phyloP scores from a whole-genome alignment of 2,797 vertebrate genomes.

The Macropodus opercularis region DNA sequence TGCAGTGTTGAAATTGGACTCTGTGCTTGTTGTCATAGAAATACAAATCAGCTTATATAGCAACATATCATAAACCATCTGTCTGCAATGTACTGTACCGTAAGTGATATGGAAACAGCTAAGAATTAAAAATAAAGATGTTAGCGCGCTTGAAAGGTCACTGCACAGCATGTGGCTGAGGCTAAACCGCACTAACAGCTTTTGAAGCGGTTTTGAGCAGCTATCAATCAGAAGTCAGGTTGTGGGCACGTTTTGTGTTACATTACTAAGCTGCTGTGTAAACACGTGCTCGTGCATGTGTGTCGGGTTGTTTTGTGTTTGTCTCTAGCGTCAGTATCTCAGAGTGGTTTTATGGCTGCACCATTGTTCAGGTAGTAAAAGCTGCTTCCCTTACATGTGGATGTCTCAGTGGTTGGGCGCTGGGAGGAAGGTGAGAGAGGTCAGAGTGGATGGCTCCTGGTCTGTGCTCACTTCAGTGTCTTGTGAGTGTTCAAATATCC shows the following conservation, averaged over 20 bases:
- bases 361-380: slow-evolving; percentile 22
- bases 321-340: background rate
- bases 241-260: background rate
- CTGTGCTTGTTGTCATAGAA: slow-evolving; percentile 41
- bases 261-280: background rate
- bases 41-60: slow-evolving; percentile 26
- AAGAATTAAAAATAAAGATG: background rate
- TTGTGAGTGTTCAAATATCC: slow-evolving; percentile 12
- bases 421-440: slow-evolving; percentile 14
- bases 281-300: background rate
- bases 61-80: slow-evolving; percentile 11
- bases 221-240: slow-evolving; percentile 17
- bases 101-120: background rate
- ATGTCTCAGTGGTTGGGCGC: background rate
- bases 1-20: slow-evolving; percentile 9
- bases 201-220: slow-evolving; percentile 13
- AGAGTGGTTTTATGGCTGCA: slow-evolving; percentile 13
- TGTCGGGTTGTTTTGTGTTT: slow-evolving; percentile 6
- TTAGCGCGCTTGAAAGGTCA: background rate
- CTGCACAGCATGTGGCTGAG: too few species aligned
- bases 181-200: background rate
- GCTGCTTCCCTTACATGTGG: background rate
- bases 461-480: background rate
- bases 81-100: background rate
- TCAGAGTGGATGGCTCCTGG: background rate